phyloP scores from a whole-genome alignment of 2,113 vertebrate species.

The Dromas ardeola region DNA sequence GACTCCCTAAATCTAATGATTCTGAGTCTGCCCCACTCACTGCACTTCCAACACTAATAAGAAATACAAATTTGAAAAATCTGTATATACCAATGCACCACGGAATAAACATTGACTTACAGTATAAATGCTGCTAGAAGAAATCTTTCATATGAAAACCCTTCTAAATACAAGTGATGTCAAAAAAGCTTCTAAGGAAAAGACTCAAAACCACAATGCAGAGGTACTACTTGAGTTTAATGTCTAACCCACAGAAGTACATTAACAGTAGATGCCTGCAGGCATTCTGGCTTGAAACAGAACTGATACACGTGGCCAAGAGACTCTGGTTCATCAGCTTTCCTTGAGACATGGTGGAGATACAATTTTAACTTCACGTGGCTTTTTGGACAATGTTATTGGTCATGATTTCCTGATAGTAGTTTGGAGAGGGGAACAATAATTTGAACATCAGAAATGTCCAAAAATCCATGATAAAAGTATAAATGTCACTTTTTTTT shows the following conservation, averaged over 20 bases:
- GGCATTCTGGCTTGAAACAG: not conserved
- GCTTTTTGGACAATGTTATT: not conserved
- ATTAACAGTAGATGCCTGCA: not conserved
- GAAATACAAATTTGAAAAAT: constrained; percentile 31
- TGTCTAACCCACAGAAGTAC: not conserved
- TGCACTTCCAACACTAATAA: not conserved
- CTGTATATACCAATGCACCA: not conserved
- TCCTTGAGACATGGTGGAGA: not conserved
- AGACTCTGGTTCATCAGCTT: not conserved
- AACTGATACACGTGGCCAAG: not conserved
- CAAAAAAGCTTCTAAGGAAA: not conserved
- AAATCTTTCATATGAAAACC: not conserved
- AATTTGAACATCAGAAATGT: not conserved
- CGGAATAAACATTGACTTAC: not conserved
- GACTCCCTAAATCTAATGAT: constrained; percentile 46
- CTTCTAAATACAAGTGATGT: not conserved
- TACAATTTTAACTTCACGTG: not conserved
- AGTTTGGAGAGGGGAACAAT: not conserved
- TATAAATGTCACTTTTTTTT: not conserved
- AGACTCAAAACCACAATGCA: not conserved
- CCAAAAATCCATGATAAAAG: not conserved
- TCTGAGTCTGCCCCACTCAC: not conserved
- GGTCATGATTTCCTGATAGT: not conserved
- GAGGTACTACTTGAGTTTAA: not conserved
- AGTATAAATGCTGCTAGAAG: not conserved